Evolutionary conservation across 1,140 invertebrate species (phyloP).

Genomic region (Anoplolepis gracilipes): DNA sequence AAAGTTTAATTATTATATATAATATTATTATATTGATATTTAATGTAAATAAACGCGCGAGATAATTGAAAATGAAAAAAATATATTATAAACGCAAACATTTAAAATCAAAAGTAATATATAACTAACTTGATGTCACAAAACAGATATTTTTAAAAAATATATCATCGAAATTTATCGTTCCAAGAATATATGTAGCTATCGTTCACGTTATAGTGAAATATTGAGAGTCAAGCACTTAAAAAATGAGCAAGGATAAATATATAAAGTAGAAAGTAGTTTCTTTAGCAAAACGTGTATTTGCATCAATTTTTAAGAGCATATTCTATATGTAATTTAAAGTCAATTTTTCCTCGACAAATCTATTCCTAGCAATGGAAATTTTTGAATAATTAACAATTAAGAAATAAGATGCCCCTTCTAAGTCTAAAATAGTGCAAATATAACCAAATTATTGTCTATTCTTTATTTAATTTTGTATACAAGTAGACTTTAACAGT

Average conservation of each 20-base stretch:
- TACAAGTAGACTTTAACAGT: constrained; percentile 1
- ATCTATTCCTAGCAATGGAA: neutral
- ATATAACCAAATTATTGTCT: neutral
- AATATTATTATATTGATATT: neutral
- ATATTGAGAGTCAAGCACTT: neutral
- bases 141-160: neutral
- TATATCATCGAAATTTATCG: neutral
- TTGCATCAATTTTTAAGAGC: neutral
- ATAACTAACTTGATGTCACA: neutral
- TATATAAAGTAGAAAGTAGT: neutral
- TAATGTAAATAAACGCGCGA: neutral
- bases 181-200: neutral
- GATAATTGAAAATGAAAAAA: neutral
- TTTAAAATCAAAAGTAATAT: neutral
- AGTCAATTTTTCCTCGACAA: neutral
- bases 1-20: neutral
- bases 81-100: neutral
- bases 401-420: neutral
- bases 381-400: neutral
- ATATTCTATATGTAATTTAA: neutral
- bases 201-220: neutral
- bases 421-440: neutral
- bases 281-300: too few species aligned
- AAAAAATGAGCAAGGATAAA: neutral
- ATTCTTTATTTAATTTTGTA: neutral